Conservation (phyloP, 2,797 vertebrate species). For the Ara ararauna region DNA sequence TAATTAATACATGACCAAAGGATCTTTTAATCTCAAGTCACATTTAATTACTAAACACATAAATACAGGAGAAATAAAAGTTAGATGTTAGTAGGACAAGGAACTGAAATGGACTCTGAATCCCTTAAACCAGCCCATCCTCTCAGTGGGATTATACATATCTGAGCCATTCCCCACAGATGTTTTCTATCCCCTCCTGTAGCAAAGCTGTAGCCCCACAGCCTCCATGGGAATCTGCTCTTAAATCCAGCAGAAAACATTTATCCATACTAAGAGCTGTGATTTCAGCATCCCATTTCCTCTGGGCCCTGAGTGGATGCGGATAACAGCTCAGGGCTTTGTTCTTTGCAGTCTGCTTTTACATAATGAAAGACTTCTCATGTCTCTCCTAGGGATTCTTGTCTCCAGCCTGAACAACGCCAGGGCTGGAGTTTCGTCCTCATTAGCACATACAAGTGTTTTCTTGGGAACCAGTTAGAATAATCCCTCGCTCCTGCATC, state of each 20-base stretch:
- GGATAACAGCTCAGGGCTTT: not conserved
- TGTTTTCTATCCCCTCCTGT: not conserved
- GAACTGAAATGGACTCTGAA: not conserved
- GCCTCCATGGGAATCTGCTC: not conserved
- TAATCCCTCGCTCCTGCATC: conserved; percentile 6
- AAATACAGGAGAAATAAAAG: not conserved
- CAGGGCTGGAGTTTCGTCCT: not conserved
- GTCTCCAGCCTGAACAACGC: not conserved
- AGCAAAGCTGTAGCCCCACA: not conserved
- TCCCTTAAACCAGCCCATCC: not conserved
- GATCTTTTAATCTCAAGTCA: not conserved
- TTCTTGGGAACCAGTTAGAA: not conserved
- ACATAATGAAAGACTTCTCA: not conserved
- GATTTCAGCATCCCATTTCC: not conserved
- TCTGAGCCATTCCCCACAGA: accelerated
- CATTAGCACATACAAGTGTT: not conserved
- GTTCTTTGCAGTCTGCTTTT: not conserved
- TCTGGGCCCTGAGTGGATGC: not conserved
- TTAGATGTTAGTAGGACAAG: not conserved
- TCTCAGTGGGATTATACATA: accelerated
- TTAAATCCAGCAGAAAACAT: not conserved
- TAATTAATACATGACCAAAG: accelerated
- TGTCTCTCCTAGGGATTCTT: not conserved
- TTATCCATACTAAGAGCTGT: not conserved
- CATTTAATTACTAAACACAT: accelerated